Conservation (phyloP, 1,140 invertebrate species). For the Drosophila willistoni region DNA sequence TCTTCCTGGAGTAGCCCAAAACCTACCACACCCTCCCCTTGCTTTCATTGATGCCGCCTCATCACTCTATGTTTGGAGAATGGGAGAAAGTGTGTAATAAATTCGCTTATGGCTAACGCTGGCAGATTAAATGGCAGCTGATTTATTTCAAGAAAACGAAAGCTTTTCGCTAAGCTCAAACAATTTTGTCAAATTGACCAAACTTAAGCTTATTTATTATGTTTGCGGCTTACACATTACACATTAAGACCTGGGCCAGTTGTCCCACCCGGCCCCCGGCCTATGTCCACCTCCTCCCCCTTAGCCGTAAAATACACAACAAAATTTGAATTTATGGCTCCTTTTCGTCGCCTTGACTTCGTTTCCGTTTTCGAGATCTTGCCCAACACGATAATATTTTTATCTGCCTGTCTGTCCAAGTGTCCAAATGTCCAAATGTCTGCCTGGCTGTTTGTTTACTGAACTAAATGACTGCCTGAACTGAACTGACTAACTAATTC, state of each 20-base stretch:
- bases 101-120: slow-evolving; percentile 74
- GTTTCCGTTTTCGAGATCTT: slow-evolving; percentile 13
- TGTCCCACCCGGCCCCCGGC: slow-evolving; percentile 19
- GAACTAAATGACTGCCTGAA: slow-evolving; percentile 13
- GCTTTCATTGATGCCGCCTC: neutral
- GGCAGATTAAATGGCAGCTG: slow-evolving; percentile 76
- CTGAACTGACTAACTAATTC: slow-evolving; percentile 28
- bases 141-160: slow-evolving; percentile 59
- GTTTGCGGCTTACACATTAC: slow-evolving; percentile 75
- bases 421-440: slow-evolving; percentile 12
- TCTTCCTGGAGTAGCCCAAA: slow-evolving; percentile 6
- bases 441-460: too few species aligned
- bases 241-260: slow-evolving; percentile 64
- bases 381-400: slow-evolving; percentile 23
- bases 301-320: slow-evolving; percentile 38
- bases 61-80: neutral
- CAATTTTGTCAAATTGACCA: slow-evolving; percentile 81
- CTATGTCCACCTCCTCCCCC: neutral
- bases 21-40: slow-evolving; percentile 12
- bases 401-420: neutral
- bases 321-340: slow-evolving; percentile 74
- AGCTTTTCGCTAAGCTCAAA: slow-evolving; percentile 69
- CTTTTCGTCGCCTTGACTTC: slow-evolving; percentile 4
- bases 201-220: slow-evolving; percentile 82
- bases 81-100: slow-evolving; percentile 58